Evolutionary conservation across 2,888 invertebrate genomes (phyloP), one percentile per base, ranked within the genome.

Genomic region (Lycaena phlaeas): DNA sequence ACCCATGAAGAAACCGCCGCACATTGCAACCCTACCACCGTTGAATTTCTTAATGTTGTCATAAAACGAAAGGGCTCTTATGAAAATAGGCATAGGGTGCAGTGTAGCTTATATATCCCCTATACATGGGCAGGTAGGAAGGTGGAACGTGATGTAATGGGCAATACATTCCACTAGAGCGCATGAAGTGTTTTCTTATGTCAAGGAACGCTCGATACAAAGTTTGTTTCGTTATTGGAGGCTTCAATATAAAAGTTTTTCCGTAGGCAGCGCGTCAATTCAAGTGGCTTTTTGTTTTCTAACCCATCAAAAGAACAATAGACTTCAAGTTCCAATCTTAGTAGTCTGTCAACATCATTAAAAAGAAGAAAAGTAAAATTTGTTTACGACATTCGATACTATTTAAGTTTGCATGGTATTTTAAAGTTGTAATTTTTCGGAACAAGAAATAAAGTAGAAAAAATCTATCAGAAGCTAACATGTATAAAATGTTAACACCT

Each of bases 211-310:
- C 34, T 34, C 34, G 18, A 34, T 18, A 34, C 22, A 34, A 34
- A 34, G 34, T 34, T 34, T 34, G 34, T 34, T 34, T 34, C 34
- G 34, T 34, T 34, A 18, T 34, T 34, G 34, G 34, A 34, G 17
- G 34, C 34, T 34, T 11, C 31, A 31, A 31, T 31, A 34, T 34
- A 34, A 9, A 39, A 40, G 40, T 40, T 34, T 40, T 31, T 40
- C 40, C 31, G 40, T 15, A 25, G 25, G 39, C 26, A 26, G 40
- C 26, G 39, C 39, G 40, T 31, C 40, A 31, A 40, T 40, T 27
- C 29, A 40, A 40, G 40, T 31, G 40, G 26, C 40, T 40, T 40
- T 40, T 30, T 40, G 40, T 40, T 40, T 26, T 40, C 31, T 27
- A 27, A 34, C 31, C 31, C 30, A 40, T 40, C 40, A 40, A 30